Conservation (phyloP, 2,797 vertebrate genomes). For the Chromobotia macracanthus region DNA sequence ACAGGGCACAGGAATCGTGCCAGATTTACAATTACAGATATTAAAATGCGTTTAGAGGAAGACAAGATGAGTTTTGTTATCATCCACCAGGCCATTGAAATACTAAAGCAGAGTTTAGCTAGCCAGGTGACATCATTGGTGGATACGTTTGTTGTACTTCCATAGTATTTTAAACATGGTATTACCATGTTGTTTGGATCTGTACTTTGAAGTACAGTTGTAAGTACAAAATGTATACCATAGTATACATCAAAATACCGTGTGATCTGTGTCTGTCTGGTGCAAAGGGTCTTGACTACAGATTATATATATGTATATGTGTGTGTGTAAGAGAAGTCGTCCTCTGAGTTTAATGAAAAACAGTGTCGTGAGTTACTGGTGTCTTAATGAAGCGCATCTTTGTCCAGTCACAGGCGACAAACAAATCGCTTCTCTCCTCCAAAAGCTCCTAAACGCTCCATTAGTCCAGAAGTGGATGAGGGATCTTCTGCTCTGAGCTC, state of each 20-base stretch:
- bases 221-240: not conserved
- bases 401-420: slow-evolving; percentile 77
- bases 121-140: slow-evolving; percentile 16
- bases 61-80: slow-evolving; percentile 15
- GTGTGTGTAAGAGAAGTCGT: not conserved
- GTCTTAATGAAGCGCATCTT: slow-evolving; percentile 81
- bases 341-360: slow-evolving; percentile 63
- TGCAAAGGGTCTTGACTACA: not conserved
- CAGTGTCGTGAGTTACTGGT: slow-evolving; percentile 66
- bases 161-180: not conserved
- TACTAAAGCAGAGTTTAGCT: slow-evolving; percentile 58
- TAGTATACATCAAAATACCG: not conserved
- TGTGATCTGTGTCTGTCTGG: not conserved
- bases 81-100: slow-evolving; percentile 19
- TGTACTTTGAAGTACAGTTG: not conserved
- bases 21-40: slow-evolving; percentile 75
- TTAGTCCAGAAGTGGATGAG: slow-evolving; percentile 74
- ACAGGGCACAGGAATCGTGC: slow-evolving; percentile 69
- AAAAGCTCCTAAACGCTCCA: slow-evolving; percentile 76
- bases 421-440: slow-evolving; percentile 73
- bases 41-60: slow-evolving; percentile 42
- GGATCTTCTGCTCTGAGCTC: slow-evolving; percentile 56
- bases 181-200: too few species aligned
- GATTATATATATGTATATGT: slow-evolving; percentile 34
- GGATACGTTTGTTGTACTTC: not conserved